These are phyloP conservation scores for Notocelia uddmanniana DNA, from an alignment of 2,888 invertebrate species.

Conservation along the genomic window DNA sequence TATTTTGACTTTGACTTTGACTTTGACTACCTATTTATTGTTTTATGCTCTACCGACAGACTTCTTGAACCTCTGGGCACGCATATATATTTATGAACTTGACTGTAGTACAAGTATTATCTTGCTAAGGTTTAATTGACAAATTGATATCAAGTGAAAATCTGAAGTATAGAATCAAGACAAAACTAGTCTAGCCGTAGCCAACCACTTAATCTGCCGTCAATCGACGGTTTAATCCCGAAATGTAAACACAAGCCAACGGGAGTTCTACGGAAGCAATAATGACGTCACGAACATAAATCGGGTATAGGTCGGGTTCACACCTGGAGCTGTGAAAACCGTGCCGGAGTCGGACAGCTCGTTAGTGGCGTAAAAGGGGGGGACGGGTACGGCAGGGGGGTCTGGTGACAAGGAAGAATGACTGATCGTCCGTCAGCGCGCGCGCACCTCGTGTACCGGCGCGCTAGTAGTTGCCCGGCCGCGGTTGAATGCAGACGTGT, in stretches of 20 bases:
- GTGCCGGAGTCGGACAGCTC: slow-evolving; percentile 69
- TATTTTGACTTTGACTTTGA: too few species aligned
- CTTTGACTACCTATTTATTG: too few species aligned
- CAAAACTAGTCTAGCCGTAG: slow-evolving; percentile 3
- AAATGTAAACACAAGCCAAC: slow-evolving; percentile 25
- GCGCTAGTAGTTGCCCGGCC: slow-evolving; percentile 74
- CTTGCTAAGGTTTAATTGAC: not conserved
- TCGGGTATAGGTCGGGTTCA: slow-evolving; percentile 42
- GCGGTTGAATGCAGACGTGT: slow-evolving; percentile 78
- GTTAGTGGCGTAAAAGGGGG: slow-evolving; percentile 64
- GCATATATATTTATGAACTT: too few species aligned
- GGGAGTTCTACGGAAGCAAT: slow-evolving; percentile 25
- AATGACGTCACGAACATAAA: slow-evolving; percentile 35
- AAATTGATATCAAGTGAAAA: not conserved
- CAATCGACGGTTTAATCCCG: slow-evolving; percentile 26
- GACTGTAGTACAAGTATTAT: too few species aligned
- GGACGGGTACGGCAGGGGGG: slow-evolving; percentile 55
- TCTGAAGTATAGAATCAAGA: not conserved
- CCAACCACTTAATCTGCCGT: slow-evolving; percentile 6
- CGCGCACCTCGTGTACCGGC: slow-evolving; percentile 73
- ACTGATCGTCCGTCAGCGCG: slow-evolving; percentile 80
- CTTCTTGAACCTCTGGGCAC: too few species aligned
- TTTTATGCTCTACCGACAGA: too few species aligned
- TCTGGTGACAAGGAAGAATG: slow-evolving; percentile 71
- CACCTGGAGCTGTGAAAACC: slow-evolving; percentile 49